Conservation (phyloP, 2,797 vertebrate species). For the Merluccius polli region DNA sequence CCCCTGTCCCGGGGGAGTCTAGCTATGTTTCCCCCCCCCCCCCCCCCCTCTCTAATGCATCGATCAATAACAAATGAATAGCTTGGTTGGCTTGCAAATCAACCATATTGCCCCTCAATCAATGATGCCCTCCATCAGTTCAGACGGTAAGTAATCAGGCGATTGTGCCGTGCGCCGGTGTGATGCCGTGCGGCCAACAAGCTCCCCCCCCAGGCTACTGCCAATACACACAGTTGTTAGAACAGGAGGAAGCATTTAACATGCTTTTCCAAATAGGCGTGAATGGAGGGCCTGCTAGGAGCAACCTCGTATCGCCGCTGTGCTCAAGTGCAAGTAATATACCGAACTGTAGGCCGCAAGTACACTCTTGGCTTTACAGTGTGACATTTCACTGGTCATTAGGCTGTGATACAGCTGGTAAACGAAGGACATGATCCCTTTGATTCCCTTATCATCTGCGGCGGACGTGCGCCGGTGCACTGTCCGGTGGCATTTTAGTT, state of each 20-base stretch:
- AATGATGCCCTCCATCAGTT: conserved; percentile 55
- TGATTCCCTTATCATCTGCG: background rate
- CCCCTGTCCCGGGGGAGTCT: conserved; percentile 28
- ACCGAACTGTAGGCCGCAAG: background rate
- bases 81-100: conserved; percentile 71
- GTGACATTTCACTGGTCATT: background rate
- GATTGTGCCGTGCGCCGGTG: conserved; percentile 45
- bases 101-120: conserved; percentile 62
- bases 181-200: conserved; percentile 38
- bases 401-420: conserved; percentile 1
- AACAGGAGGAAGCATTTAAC: conserved; percentile 35
- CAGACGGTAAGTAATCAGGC: conserved; percentile 62
- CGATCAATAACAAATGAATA: conserved; percentile 75
- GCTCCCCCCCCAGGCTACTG: conserved; percentile 15
- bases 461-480: too few relatives aligned
- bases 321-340: background rate
- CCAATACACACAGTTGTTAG: conserved; percentile 27
- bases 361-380: background rate
- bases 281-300: background rate
- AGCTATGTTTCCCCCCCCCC: conserved; percentile 16
- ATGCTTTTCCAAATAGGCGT: background rate
- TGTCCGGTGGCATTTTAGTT: background rate
- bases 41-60: conserved; percentile 46
- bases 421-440: background rate
- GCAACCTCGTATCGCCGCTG: background rate